Percentiles rank a stretch among this genome's conserved stretches.
phyloP scores from a whole-genome alignment of 2,797 vertebrate genomes.

The Oceanodroma leucorhoa region DNA sequence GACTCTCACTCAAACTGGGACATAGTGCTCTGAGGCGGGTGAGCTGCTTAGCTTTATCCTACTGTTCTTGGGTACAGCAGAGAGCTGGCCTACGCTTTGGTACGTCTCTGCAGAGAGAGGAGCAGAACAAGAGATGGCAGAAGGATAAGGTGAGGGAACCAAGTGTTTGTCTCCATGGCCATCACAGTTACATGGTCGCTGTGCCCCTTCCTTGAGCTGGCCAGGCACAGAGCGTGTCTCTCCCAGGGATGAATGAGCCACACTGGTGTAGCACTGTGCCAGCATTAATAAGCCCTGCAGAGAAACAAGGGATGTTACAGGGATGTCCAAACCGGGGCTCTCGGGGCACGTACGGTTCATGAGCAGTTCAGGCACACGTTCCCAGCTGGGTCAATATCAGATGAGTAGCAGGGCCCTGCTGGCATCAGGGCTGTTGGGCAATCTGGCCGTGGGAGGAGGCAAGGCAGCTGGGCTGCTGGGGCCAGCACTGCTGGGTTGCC shows the following conservation, averaged over 20 bases:
- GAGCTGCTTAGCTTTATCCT: background rate
- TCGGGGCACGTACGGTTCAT: accelerated
- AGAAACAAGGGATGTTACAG: background rate
- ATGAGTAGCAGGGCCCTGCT: background rate
- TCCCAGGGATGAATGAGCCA: background rate
- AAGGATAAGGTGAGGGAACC: background rate
- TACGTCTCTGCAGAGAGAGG: accelerated
- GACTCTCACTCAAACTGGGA: background rate
- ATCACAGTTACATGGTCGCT: background rate
- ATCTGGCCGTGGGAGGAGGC: background rate
- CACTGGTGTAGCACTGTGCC: background rate
- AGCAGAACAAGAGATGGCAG: background rate
- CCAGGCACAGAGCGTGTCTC: background rate
- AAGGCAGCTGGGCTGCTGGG: background rate
- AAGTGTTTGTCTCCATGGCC: background rate
- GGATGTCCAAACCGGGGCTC: background rate
- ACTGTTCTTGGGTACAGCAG: background rate
- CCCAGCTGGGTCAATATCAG: background rate
- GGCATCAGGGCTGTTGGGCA: background rate
- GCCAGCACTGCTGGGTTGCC: background rate
- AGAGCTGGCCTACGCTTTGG: background rate
- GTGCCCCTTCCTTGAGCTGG: background rate
- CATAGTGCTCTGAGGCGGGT: background rate
- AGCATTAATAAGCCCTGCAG: background rate
- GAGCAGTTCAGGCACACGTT: background rate